Evolutionary conservation across 2,113 vertebrate species (phyloP), one percentile per base, ranked within the genome.

Genomic region (Peromyscus californicus): DNA sequence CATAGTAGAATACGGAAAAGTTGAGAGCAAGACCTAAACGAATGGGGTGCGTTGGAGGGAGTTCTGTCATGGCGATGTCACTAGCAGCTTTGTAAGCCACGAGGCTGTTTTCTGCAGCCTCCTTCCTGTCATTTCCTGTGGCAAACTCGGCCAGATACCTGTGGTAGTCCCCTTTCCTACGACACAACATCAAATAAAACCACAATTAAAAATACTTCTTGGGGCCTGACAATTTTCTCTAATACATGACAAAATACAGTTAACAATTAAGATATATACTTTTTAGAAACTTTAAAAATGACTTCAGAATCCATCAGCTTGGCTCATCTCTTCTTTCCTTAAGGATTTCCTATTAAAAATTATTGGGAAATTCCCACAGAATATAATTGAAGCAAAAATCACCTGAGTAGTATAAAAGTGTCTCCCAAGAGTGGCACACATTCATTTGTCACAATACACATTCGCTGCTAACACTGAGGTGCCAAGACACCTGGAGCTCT

Each of bases 1-100:
- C 99, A 97, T 99, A 99, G 98, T 99, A 99, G 99, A 99, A 99
- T 99, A 99, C 99, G 5, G 99, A 99, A 98, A 99, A 99, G 98
- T 99, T 99, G 98, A 99, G 99, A 97, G 99, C 99, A 61, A 99
- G 99, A 97, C 99, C 99, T 98, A 99, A 98, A 97, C 99, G 99
- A 98, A 99, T 99, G 36, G 99, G 99, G 98, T 99, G 99, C 80
- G 99, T 99, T 96, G 99, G 99, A 5, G 99, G 99, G 98, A 99
- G 99, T 98, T 99, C 99, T 97, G 98, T 99, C 99, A 99, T 99
- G 98, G 99, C 99, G 93, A 99, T 99, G 98, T 99, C 99, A 95
- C 99, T 99, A 98, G 99, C 99, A 98, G 99, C 99, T 98, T 99
- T 99, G 79, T 99, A 99, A 97, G 99, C 99, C 98, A 99, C 99